Evolutionary conservation across 2,888 invertebrate species (phyloP), one percentile per base, ranked within the genome.

Genomic region (Pimpla rufipes): DNA sequence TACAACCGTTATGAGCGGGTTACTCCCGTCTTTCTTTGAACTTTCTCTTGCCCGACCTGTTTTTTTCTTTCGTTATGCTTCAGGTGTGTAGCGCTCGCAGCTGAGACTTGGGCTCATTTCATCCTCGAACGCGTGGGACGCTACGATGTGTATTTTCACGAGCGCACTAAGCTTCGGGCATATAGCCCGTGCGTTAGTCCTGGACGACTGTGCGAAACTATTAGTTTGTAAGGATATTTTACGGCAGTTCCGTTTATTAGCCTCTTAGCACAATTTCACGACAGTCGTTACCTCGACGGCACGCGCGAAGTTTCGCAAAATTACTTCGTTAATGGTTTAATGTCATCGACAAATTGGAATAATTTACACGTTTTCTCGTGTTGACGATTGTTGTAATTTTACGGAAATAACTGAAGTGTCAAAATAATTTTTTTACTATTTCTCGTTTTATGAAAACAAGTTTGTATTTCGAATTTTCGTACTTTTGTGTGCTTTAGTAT

Each of bases 141-240:
- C n/a, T n/a, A 13, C 52, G 13, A 70, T 35, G n/a, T 37, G 42
- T 1, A 45, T 59, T 73, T 57, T 55, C 71, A 55, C 55, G 70
- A 55, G 40, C 23, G 37, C n/a, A 23, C 21, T 57, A 70, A 52
- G 16, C 40, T 42, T 40, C 40, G 57, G 13, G 11, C 23, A 40
- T 57, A 42, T 13, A 35, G 18, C 35, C 29, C 13, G n/a, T n/a
- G n/a, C 23, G 55, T 57, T 71, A 57, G 40, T 42, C 23, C 47
- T 35, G 16, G 11, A 18, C n/a, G 18, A 16, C 35, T 50, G 0
- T 5, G 50, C n/a, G 2, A 4, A 21, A 70, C n/a, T 16, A 52
- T 70, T n/a, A 57, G 55, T 70, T 45, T n/a, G 16, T 16, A n/a
- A 55, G 23, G 42, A 52, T 21, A 70, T 55, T 70, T 10, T 10